Percentiles rank a stretch among this genome's conserved stretches.
Conservation (phyloP, 2,888 invertebrate genomes). For the Napeogenes sylphis region DNA sequence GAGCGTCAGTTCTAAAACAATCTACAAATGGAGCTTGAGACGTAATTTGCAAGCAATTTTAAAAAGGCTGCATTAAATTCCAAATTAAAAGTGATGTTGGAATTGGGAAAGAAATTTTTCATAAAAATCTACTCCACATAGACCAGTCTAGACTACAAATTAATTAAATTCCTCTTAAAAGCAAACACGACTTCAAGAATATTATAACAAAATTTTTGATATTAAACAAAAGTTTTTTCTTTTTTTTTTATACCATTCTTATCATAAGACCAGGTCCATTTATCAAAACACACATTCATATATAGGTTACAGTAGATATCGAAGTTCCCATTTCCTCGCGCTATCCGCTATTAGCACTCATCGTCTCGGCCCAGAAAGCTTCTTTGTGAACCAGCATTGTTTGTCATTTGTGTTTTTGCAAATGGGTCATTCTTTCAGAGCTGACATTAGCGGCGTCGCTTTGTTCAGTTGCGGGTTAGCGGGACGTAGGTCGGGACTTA, state of each 20-base stretch:
- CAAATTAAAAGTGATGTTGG: not conserved
- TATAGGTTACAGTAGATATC: constrained; percentile 22
- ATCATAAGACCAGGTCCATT: no score
- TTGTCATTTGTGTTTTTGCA: constrained; percentile 31
- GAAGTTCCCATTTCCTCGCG: constrained; percentile 12
- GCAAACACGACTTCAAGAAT: not conserved
- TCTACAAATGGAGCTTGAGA: constrained; percentile 30
- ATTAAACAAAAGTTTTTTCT: no score
- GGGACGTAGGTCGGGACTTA: no score
- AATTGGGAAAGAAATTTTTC: not conserved
- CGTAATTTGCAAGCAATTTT: constrained; percentile 24
- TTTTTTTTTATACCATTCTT: no score
- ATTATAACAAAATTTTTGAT: no score
- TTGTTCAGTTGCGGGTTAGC: constrained; percentile 9
- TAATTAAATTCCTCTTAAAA: not conserved
- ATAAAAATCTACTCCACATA: not conserved
- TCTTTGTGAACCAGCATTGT: constrained; percentile 28
- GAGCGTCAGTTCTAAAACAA: constrained; percentile 29
- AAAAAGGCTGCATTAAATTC: not conserved
- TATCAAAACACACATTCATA: not conserved
- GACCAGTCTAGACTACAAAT: not conserved
- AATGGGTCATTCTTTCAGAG: constrained; percentile 30
- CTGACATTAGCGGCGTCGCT: constrained; percentile 28
- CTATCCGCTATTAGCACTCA: constrained; percentile 22
- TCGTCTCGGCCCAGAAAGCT: constrained; percentile 29